Conservation (phyloP, 2,797 vertebrate genomes). For the Manis javanica region DNA sequence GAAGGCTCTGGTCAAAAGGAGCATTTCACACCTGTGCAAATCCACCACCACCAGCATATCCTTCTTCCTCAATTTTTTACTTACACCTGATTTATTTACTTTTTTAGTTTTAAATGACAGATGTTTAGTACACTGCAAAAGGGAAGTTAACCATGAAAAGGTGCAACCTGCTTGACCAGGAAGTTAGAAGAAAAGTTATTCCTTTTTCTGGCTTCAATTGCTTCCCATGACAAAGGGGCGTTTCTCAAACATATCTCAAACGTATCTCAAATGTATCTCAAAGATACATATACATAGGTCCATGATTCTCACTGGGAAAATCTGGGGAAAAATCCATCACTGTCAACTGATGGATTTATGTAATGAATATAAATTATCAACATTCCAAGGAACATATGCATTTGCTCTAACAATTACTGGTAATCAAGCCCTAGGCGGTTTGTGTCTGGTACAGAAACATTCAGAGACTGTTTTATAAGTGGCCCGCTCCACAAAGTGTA, state of each 20-base stretch:
- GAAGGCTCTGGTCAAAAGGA: slow-evolving; percentile 43
- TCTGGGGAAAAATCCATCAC: not conserved
- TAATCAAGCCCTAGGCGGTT: not conserved
- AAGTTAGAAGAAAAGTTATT: not conserved
- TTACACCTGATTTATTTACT: not conserved
- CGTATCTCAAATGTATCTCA: too few species aligned
- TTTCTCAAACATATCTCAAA: too few species aligned
- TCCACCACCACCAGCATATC: rapidly evolving
- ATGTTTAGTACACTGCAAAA: not conserved
- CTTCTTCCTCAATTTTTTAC: not conserved
- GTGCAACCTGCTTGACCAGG: not conserved
- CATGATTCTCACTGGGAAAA: too few species aligned
- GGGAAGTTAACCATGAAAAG: not conserved
- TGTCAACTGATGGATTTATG: not conserved
- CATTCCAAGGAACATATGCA: not conserved
- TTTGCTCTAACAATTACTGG: not conserved
- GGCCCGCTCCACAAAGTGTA: not conserved
- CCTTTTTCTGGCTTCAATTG: not conserved
- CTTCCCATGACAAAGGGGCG: not conserved
- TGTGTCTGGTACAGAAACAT: not conserved
- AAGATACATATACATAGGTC: too few species aligned
- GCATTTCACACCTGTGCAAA: not conserved
- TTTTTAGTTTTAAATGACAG: not conserved
- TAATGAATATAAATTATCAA: not conserved
- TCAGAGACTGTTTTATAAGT: not conserved